phyloP scores from a whole-genome alignment of 2,797 vertebrate genomes.

The Schizopygopsis malacanthus region DNA sequence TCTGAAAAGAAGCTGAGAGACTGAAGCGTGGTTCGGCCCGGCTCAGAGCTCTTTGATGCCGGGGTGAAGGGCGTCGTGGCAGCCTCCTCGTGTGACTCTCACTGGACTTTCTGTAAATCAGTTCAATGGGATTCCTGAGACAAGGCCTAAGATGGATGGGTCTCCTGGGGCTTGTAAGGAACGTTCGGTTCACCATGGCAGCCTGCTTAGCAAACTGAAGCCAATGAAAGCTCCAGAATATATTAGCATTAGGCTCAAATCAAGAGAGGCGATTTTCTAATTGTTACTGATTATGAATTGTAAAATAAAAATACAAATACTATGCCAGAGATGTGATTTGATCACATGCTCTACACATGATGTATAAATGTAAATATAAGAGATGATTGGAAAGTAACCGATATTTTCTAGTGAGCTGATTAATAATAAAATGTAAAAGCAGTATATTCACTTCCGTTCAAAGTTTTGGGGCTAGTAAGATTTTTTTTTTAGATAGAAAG shows the following conservation, averaged over 20 bases:
- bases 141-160: constrained; percentile 75
- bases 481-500: neutral
- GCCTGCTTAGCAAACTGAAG: constrained; percentile 65
- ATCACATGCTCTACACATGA: too few species aligned
- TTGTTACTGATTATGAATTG: neutral
- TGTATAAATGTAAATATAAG: neutral
- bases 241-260: neutral
- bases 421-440: rapidly evolving
- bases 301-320: neutral
- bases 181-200: constrained; percentile 69
- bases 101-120: constrained; percentile 70
- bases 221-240: constrained; percentile 54
- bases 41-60: constrained; percentile 69
- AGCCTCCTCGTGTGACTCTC: constrained; percentile 69
- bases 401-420: neutral
- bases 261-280: neutral
- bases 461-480: neutral
- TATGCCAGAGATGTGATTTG: neutral
- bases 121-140: constrained; percentile 80
- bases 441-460: neutral
- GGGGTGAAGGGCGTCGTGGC: constrained; percentile 65
- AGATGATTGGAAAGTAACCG: neutral
- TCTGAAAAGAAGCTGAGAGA: constrained; percentile 44
- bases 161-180: constrained; percentile 72
- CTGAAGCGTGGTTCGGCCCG: constrained; percentile 51